A percentile compares a stretch with the other conserved stretches of the same genome.
phyloP scores from a whole-genome alignment of 2,888 invertebrate genomes.

The Pristionchus entomophagus region DNA sequence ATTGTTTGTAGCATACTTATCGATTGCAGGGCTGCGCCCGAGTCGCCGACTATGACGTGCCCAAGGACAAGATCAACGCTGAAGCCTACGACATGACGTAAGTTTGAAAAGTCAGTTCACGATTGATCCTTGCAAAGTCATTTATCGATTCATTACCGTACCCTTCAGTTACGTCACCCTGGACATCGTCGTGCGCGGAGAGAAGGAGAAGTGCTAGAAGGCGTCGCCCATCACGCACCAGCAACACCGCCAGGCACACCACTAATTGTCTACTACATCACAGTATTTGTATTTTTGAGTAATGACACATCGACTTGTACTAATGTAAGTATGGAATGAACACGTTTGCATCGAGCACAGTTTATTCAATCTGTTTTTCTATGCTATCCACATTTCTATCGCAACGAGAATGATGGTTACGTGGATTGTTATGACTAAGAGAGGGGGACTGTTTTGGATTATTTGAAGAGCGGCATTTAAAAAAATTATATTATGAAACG shows the following conservation, averaged over 20 bases:
- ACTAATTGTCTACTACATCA: background rate
- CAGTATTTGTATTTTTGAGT: conserved; percentile 15
- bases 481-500: too few species aligned
- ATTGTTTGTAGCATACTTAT: background rate
- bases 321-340: conserved; percentile 42
- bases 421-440: too few species aligned
- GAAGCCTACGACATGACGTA: conserved; percentile 48
- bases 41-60: conserved; percentile 47
- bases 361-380: too few species aligned
- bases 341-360: conserved; percentile 18
- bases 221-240: background rate
- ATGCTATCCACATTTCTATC: too few species aligned
- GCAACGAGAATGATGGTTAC: too few species aligned
- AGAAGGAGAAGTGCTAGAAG: conserved; percentile 64
- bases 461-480: too few species aligned
- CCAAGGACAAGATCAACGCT: conserved; percentile 49
- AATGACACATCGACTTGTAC: background rate
- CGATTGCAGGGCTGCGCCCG: conserved; percentile 38
- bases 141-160: background rate
- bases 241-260: background rate
- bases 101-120: background rate
- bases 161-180: conserved; percentile 47
- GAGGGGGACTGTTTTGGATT: too few species aligned
- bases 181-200: conserved; percentile 65
- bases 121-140: background rate